These are phyloP conservation scores for Pollenia griseotomentosa DNA, from an alignment of 2,888 invertebrate species.

Conservation along the genomic window DNA sequence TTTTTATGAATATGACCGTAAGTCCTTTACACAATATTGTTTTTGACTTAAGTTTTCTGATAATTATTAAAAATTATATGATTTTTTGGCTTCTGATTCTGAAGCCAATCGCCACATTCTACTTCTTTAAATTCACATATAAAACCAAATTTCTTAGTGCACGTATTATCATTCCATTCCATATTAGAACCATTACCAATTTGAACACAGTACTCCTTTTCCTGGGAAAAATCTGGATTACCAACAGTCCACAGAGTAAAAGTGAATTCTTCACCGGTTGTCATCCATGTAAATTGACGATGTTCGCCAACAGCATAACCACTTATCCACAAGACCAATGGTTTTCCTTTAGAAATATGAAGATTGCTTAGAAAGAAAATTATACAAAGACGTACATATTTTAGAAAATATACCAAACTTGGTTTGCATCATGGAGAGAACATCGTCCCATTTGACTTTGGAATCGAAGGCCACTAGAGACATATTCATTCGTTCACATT, in stretches of 20 bases:
- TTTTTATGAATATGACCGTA: too few relatives aligned
- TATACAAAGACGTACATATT: background rate
- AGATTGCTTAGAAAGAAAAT: background rate
- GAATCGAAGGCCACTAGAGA: conserved; percentile 14
- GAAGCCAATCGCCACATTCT: background rate
- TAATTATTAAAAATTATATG: background rate
- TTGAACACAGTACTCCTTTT: conserved; percentile 16
- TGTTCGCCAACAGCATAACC: conserved; percentile 2
- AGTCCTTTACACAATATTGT: too few relatives aligned
- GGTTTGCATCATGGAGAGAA: background rate
- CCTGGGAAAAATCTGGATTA: conserved; percentile 3
- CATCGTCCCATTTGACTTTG: conserved; percentile 28
- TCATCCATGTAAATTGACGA: conserved; percentile 16
- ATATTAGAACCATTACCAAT: conserved; percentile 6
- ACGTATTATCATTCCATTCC: conserved; percentile 39
- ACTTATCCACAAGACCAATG: conserved; percentile 19
- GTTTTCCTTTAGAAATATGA: background rate
- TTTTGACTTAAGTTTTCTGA: background rate
- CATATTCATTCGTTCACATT: conserved; percentile 20
- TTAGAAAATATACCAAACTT: conserved; percentile 8
- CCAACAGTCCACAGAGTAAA: conserved; percentile 10
- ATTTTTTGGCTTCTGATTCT: background rate
- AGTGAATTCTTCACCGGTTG: conserved; percentile 11
- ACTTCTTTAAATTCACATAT: conserved; percentile 34
- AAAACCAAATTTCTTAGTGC: conserved; percentile 14